Base-by-base conservation (phyloP, 1,140 invertebrate genomes). In the Hestina assimilis region DNA sequence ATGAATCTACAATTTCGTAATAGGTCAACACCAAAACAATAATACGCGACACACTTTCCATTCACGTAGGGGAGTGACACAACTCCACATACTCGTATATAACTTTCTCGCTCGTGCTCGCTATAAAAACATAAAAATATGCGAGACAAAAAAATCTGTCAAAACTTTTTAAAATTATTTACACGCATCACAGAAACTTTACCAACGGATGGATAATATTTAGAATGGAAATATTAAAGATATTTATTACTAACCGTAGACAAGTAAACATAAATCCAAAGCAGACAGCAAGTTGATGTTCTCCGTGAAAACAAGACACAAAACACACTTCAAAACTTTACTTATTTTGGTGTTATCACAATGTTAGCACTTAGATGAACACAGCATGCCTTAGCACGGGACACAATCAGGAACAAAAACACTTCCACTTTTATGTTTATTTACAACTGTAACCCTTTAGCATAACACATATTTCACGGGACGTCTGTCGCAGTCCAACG, bases 191-290 rank as follows among this genome's bases (percentile, higher is more conserved):
- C 19, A 47, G 58, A 40, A 59, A 56, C 15, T 56, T 53, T 59
- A 57, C 7, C 24, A 60, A 42, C 21, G 12, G 15, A 21, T 38
- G 41, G 14, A 28, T 31, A 14, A 40, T 23, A 23, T 35, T 41
- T 12, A 52, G 28, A 33, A 33, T 45, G 31, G 3, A 23, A 35
- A 28, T 58, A 33, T 14, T 24, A 23, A 20, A 24, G 21, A 19
- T 46, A 3, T 33, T 4, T 41, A 15, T 26, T 67, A 75, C 83
- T 80, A 67, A 87, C 83, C 75, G 79, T 71, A 59, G 47, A 72
- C 69, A 79, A 76, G 75, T 78, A 75, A 74, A 82, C 81, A 87
- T 84, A 84, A 79, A 87, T 82, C 81, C 81, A 84, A 84, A 74
- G 79, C 61, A 69, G 62, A 72, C 62, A 67, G 67, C 68, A 69